These are phyloP conservation scores for Sweltsa coloradensis DNA, from an alignment of 1,140 invertebrate genomes.

Conservation along the genomic window DNA sequence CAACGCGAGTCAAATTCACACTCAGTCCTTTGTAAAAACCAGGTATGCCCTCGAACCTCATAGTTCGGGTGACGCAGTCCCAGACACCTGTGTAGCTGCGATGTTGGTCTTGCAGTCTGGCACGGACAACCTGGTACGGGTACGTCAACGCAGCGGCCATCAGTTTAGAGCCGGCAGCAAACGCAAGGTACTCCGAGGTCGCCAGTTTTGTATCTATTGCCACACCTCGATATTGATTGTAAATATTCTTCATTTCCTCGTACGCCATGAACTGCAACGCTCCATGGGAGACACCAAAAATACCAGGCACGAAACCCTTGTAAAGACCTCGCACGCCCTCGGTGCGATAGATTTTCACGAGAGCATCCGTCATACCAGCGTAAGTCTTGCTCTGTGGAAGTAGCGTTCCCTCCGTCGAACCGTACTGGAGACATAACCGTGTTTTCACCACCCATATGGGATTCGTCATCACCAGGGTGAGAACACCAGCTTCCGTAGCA, in stretches of 20 bases:
- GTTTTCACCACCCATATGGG: constrained; percentile 98
- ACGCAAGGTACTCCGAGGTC: constrained; percentile 73
- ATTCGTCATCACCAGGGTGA: constrained; percentile 87
- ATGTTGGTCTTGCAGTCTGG: constrained; percentile 94
- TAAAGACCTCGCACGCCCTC: constrained; percentile 89
- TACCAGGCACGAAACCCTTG: constrained; percentile 90
- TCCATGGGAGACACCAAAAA: constrained; percentile 96
- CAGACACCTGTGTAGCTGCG: constrained; percentile 69
- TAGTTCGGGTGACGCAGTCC: constrained; percentile 78
- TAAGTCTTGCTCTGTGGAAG: constrained; percentile 46
- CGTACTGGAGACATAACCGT: constrained; percentile 65
- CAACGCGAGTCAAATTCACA: constrained; percentile 77
- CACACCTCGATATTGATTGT: constrained; percentile 64
- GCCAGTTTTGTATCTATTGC: constrained; percentile 80
- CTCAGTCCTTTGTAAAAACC: constrained; percentile 94
- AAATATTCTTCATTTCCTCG: constrained; percentile 91
- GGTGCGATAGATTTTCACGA: constrained; percentile 75
- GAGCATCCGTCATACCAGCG: constrained; percentile 80
- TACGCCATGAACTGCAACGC: constrained; percentile 98
- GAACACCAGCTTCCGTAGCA: constrained; percentile 80
- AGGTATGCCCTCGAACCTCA: constrained; percentile 62
- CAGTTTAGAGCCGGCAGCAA: constrained; percentile 90
- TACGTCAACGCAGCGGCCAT: constrained; percentile 88
- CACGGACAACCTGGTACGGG: constrained; percentile 92
- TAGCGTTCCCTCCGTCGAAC: constrained; percentile 23